These are phyloP conservation scores for Chionodraco myersi DNA, from an alignment of 2,113 vertebrate genomes.

Conservation along the genomic window DNA sequence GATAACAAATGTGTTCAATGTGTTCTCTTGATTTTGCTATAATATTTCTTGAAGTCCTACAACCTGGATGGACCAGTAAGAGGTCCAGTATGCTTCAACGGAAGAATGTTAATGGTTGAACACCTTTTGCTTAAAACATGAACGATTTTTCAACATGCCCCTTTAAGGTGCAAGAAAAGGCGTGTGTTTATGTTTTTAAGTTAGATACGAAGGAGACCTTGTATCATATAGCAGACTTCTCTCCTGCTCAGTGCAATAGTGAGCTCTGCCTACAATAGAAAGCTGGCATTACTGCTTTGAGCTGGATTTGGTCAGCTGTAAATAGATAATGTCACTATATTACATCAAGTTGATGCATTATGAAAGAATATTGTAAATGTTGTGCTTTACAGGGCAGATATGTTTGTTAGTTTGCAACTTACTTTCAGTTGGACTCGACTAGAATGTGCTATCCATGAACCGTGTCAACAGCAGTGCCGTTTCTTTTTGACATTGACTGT, in stretches of 20 bases:
- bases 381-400: background rate
- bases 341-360: background rate
- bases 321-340: background rate
- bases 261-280: background rate
- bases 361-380: background rate
- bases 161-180: background rate
- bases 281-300: background rate
- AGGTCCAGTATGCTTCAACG: background rate
- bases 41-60: background rate
- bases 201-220: background rate
- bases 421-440: background rate
- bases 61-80: background rate
- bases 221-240: background rate
- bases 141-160: background rate
- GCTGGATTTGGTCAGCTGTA: background rate
- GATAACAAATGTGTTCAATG: background rate
- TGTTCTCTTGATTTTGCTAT: background rate
- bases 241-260: background rate
- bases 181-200: background rate
- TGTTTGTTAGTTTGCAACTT: background rate
- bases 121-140: too few species aligned
- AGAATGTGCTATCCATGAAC: background rate
- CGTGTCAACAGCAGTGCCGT: background rate
- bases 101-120: too few species aligned
- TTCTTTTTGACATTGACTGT: conserved; percentile 9